phyloP scores from a whole-genome alignment of 2,113 vertebrate genomes.

The Saiga tatarica region DNA sequence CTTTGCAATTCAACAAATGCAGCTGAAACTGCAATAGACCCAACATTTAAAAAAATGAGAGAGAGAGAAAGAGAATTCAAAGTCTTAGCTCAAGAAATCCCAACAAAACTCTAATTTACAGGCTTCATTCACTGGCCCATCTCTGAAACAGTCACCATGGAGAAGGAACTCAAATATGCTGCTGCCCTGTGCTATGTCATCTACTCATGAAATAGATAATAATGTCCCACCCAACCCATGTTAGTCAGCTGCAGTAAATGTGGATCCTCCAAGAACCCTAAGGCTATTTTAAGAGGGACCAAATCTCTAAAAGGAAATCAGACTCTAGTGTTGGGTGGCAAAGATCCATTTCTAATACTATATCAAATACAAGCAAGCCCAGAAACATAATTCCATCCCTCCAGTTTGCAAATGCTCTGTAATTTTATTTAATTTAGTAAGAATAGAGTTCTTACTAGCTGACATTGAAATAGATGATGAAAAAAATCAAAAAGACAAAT shows the following conservation, averaged over 20 bases:
- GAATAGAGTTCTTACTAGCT: background rate
- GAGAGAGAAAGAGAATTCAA: background rate
- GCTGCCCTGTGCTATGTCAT: background rate
- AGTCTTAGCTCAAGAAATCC: background rate
- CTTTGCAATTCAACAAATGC: background rate
- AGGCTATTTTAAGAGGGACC: background rate
- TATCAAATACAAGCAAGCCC: background rate
- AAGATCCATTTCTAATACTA: background rate
- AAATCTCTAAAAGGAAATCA: background rate
- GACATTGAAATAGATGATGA: background rate
- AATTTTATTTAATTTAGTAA: background rate
- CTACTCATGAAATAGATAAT: background rate
- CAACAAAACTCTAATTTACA: background rate
- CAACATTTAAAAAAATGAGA: background rate
- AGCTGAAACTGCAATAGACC: background rate
- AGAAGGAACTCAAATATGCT: background rate
- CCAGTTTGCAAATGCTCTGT: background rate
- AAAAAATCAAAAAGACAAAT: background rate
- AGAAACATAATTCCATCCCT: background rate
- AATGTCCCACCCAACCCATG: background rate
- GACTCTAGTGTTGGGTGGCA: background rate
- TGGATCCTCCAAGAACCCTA: background rate
- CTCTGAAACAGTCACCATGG: background rate
- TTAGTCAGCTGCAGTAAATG: background rate
- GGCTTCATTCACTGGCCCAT: background rate